These are phyloP conservation scores for Dermatophagoides farinae DNA, from an alignment of 1,140 invertebrate species.

Conservation along the genomic window DNA sequence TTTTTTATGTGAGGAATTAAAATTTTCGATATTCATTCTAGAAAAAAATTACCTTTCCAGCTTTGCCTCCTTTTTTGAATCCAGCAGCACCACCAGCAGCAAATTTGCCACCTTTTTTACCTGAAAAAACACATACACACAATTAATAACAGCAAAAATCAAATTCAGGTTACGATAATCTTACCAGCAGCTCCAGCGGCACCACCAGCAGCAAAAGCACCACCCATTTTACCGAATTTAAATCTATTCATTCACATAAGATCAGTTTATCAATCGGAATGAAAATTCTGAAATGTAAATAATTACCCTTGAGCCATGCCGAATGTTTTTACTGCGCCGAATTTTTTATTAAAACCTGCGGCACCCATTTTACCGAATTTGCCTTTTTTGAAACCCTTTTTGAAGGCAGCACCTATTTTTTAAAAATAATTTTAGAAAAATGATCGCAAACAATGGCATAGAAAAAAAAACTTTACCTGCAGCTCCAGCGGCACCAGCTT, in stretches of 20 bases:
- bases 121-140: background rate
- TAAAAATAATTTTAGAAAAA: too few species aligned
- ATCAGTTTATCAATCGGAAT: too few species aligned
- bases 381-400: slow-evolving; percentile 9
- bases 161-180: background rate
- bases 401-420: background rate
- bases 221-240: slow-evolving; percentile 10
- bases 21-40: too few species aligned
- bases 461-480: too few species aligned
- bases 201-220: slow-evolving; percentile 10
- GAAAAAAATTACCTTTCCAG: background rate
- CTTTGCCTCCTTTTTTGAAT: slow-evolving; percentile 7
- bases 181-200: background rate
- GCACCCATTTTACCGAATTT: slow-evolving; percentile 10
- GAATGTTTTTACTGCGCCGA: slow-evolving; percentile 10
- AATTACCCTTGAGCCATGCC: slow-evolving; percentile 2
- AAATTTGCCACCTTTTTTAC: background rate
- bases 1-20: background rate
- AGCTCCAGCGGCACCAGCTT: slow-evolving; percentile 3
- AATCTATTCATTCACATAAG: background rate
- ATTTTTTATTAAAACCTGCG: slow-evolving; percentile 10
- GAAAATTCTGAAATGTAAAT: too few species aligned
- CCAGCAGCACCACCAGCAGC: slow-evolving; percentile 6
- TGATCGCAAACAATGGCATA: too few species aligned
- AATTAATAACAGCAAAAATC: background rate